phyloP scores from a whole-genome alignment of 2,888 invertebrate genomes.

The Stegana nigrithorax region DNA sequence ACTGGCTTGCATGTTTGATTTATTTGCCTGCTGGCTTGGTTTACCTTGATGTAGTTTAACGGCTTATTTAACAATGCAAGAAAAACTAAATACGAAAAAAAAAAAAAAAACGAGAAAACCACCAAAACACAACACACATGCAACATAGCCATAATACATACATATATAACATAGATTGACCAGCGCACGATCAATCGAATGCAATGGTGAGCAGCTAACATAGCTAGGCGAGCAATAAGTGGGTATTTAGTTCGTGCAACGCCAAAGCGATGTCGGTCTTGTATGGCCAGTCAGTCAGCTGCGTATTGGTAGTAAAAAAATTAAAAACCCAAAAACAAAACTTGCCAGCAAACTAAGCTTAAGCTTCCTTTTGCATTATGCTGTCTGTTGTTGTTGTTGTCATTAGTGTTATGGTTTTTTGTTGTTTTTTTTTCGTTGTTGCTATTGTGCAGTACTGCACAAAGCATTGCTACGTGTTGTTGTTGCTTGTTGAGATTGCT shows the following conservation, averaged over 20 bases:
- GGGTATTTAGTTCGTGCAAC: constrained; percentile 19
- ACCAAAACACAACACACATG: not conserved
- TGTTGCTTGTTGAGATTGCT: no score
- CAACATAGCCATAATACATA: not conserved
- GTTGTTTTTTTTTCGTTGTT: no score
- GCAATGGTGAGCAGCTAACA: no score
- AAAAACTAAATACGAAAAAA: not conserved
- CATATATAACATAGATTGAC: not conserved
- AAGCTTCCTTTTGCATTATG: constrained; percentile 6
- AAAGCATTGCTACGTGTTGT: no score
- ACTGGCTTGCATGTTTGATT: not conserved
- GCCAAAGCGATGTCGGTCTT: not conserved
- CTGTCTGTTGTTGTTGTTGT: constrained; percentile 6
- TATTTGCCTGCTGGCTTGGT: constrained; percentile 8
- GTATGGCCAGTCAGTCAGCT: not conserved
- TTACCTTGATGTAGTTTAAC: constrained; percentile 40
- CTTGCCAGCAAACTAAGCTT: not conserved
- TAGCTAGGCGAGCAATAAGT: constrained; percentile 4
- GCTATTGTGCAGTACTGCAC: no score
- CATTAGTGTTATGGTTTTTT: no score
- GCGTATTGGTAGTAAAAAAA: no score
- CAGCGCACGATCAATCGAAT: not conserved
- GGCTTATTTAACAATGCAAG: constrained; percentile 33
- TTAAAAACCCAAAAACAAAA: not conserved
- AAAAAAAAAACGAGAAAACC: not conserved